Conservation (phyloP, 2,797 vertebrate species). For the Betta splendens region DNA sequence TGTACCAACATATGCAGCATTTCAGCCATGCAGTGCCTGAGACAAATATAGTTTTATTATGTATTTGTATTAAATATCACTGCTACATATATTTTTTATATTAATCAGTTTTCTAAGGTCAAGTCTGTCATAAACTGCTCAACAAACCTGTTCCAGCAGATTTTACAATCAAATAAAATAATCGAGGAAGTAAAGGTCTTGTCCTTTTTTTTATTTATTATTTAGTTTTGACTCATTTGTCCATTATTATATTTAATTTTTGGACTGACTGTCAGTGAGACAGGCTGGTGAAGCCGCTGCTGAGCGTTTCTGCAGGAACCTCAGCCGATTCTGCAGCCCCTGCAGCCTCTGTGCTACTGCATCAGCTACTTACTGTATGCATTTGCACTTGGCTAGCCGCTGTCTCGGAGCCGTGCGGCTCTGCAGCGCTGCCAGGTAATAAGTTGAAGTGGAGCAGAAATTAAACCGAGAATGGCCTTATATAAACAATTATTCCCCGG, state of each 20-base stretch:
- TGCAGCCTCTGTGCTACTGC: slow-evolving; percentile 26
- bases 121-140: neutral
- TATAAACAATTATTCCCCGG: slow-evolving; percentile 63
- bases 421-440: slow-evolving; percentile 50
- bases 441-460: slow-evolving; percentile 55
- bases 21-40: slow-evolving; percentile 13
- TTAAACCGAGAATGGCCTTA: slow-evolving; percentile 51
- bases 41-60: too few species aligned
- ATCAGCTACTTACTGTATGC: slow-evolving; percentile 35
- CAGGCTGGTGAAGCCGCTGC: slow-evolving; percentile 21
- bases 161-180: slow-evolving; percentile 10
- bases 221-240: neutral
- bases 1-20: slow-evolving; percentile 40
- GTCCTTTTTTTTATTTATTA: too few species aligned
- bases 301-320: slow-evolving; percentile 25
- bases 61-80: slow-evolving; percentile 23
- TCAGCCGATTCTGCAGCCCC: slow-evolving; percentile 26
- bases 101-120: slow-evolving; percentile 1
- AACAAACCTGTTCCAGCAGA: too few species aligned
- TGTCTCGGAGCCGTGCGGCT: slow-evolving; percentile 35
- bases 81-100: neutral
- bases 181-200: neutral
- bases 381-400: slow-evolving; percentile 32
- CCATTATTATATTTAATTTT: slow-evolving; percentile 27
- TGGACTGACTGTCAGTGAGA: slow-evolving; percentile 6